phyloP scores from a whole-genome alignment of 2,888 invertebrate species.

The Lingula anatina region DNA sequence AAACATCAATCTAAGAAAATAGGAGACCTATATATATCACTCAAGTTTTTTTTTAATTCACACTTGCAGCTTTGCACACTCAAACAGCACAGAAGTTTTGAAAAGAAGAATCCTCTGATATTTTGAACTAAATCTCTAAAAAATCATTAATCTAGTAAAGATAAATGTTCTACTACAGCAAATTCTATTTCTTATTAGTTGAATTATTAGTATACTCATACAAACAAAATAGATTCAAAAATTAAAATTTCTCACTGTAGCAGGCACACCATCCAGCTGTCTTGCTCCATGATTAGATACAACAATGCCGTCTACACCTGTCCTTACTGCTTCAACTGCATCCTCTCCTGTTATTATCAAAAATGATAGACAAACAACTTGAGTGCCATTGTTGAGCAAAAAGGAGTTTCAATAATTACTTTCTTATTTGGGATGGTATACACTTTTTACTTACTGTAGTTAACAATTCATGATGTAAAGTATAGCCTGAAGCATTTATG shows the following conservation, averaged over 20 bases:
- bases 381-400: not conserved
- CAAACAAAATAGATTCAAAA: not conserved
- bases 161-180: too few species aligned
- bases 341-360: slow-evolving; percentile 62
- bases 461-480: too few species aligned
- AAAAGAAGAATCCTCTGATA: too few species aligned
- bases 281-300: slow-evolving; percentile 94
- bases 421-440: too few species aligned
- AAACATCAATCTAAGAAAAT: slow-evolving; percentile 19
- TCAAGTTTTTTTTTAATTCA: too few species aligned
- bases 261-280: slow-evolving; percentile 77
- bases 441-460: too few species aligned
- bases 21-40: too few species aligned
- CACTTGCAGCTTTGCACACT: too few species aligned
- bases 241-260: slow-evolving; percentile 17
- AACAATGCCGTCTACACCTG: slow-evolving; percentile 73
- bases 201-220: not conserved
- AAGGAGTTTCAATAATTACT: not conserved
- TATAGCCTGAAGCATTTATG: not conserved
- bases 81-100: too few species aligned
- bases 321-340: slow-evolving; percentile 68
- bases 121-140: too few species aligned
- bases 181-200: too few species aligned
- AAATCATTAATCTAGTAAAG: too few species aligned
- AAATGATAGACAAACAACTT: not conserved